Evolutionary conservation across 1,140 invertebrate genomes (phyloP).

Genomic region (Sycophila sp.): DNA sequence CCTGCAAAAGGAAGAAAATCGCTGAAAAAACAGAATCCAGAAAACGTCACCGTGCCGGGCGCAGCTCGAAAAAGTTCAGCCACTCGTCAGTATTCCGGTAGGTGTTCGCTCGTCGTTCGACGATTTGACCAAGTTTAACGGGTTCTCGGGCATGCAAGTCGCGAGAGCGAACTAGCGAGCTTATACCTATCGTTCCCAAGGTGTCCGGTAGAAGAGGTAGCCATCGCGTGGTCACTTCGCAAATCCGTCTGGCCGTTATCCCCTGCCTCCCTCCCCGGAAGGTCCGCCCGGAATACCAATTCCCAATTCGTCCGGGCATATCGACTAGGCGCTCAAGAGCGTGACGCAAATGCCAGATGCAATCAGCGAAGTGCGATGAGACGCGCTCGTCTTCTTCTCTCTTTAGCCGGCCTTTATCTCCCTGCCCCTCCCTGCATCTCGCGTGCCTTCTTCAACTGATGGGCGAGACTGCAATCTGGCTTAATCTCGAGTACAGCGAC

Average conservation of each 20-base stretch:
- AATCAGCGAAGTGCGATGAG: slow-evolving; percentile 57
- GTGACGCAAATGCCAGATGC: slow-evolving; percentile 68
- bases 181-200: no score
- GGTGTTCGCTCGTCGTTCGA: slow-evolving; percentile 51
- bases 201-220: background rate
- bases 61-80: slow-evolving; percentile 15
- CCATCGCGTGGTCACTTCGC: slow-evolving; percentile 54
- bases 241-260: slow-evolving; percentile 63
- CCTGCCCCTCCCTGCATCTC: background rate
- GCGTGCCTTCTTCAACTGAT: background rate
- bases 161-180: background rate
- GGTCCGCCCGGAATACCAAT: slow-evolving; percentile 62
- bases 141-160: slow-evolving; percentile 43
- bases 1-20: slow-evolving; percentile 3
- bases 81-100: slow-evolving; percentile 51
- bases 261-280: slow-evolving; percentile 25
- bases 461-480: slow-evolving; percentile 54
- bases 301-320: slow-evolving; percentile 63
- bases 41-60: background rate
- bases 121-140: slow-evolving; percentile 64
- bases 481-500: slow-evolving; percentile 48
- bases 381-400: slow-evolving; percentile 5
- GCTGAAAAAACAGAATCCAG: slow-evolving; percentile 31
- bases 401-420: background rate
- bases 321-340: slow-evolving; percentile 65